These are phyloP conservation scores for Cerastoderma edule DNA, from an alignment of 2,888 invertebrate species.

Conservation along the genomic window DNA sequence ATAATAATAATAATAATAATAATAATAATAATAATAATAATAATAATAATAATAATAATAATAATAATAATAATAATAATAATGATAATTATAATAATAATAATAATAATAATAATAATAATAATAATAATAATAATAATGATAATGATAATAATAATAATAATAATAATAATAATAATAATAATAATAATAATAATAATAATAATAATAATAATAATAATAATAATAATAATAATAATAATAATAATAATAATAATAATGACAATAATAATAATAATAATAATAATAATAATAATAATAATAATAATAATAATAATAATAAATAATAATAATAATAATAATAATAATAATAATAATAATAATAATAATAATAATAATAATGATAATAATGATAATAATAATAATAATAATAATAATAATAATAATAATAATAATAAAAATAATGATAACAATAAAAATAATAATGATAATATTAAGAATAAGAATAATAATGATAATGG, in stretches of 20 bases:
- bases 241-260: slow-evolving; percentile 32
- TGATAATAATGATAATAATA: slow-evolving; percentile 28
- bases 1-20: slow-evolving; percentile 15
- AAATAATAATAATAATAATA: slow-evolving; percentile 1
- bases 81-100: slow-evolving; percentile 2
- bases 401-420: slow-evolving; percentile 25
- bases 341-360: not conserved
- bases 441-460: not conserved
- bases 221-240: slow-evolving; percentile 18
- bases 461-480: not conserved
- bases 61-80: slow-evolving; percentile 15
- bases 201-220: slow-evolving; percentile 8
- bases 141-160: not conserved
- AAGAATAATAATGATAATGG: not conserved
- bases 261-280: slow-evolving; percentile 33
- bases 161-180: slow-evolving; percentile 7
- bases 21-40: slow-evolving; percentile 17
- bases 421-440: slow-evolving; percentile 26
- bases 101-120: slow-evolving; percentile 20
- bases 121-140: slow-evolving; percentile 16
- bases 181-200: not conserved
- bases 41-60: slow-evolving; percentile 9
- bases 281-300: slow-evolving; percentile 32
- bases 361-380: slow-evolving; percentile 20
- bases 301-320: slow-evolving; percentile 33